Conservation (phyloP, 2,113 vertebrate genomes). For the Trematomus loennbergii region DNA sequence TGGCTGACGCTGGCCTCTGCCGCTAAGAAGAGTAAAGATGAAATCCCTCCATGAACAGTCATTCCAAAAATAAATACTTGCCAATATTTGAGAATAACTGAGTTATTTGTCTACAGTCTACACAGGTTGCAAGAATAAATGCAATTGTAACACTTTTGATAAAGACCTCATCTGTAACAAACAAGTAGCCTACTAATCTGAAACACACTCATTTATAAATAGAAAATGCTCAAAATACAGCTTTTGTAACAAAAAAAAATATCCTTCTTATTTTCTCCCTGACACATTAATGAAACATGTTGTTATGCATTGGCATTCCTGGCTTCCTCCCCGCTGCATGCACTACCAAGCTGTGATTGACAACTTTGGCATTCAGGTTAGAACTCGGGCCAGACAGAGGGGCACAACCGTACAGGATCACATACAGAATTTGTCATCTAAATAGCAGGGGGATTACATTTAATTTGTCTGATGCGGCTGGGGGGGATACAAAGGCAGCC, state of each 20-base stretch:
- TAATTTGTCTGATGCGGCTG: conserved; percentile 74
- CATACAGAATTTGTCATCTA: conserved; percentile 79
- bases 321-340: conserved; percentile 40
- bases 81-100: background rate
- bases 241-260: conserved; percentile 39
- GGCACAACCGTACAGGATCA: conserved; percentile 70
- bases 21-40: conserved; percentile 70
- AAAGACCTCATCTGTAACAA: conserved; percentile 5
- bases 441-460: conserved; percentile 79
- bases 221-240: conserved; percentile 33
- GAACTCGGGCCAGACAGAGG: conserved; percentile 59
- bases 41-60: background rate
- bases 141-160: background rate
- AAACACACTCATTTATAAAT: conserved; percentile 37
- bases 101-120: too few relatives aligned
- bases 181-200: conserved; percentile 12
- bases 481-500: conserved; percentile 66
- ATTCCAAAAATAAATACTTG: conserved; percentile 4
- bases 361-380: conserved; percentile 72
- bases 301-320: conserved; percentile 60
- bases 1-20: conserved; percentile 85
- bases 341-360: conserved; percentile 72
- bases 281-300: conserved; percentile 63
- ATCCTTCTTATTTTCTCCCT: conserved; percentile 20
- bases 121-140: conserved; percentile 2